Evolutionary conservation across 1,140 invertebrate genomes (phyloP).

Genomic region (Globodera rostochiensis): DNA sequence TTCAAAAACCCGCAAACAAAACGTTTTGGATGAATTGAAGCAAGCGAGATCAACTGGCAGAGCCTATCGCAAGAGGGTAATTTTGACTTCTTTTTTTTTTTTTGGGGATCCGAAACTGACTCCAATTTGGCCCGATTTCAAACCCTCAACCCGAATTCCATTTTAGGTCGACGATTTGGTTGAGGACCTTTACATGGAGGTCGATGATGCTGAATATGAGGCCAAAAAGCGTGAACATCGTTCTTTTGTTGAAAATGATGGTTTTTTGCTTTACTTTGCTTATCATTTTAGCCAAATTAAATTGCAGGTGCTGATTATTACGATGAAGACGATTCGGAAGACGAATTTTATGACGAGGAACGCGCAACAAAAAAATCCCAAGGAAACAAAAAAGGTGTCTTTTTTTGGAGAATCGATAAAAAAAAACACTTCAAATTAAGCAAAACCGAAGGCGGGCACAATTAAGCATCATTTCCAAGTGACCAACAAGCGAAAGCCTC

Average conservation of each 20-base stretch:
- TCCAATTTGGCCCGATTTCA: too few relatives aligned
- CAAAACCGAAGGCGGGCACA: slow-evolving; percentile 32
- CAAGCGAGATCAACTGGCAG: slow-evolving; percentile 22
- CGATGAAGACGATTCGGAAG: slow-evolving; percentile 33
- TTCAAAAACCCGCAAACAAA: slow-evolving; percentile 27
- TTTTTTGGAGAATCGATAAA: not conserved
- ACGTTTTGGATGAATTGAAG: slow-evolving; percentile 31
- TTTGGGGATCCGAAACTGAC: too few relatives aligned
- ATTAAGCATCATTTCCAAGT: slow-evolving; percentile 38
- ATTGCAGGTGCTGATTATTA: slow-evolving; percentile 23
- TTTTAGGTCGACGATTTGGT: slow-evolving; percentile 44
- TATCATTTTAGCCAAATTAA: not conserved
- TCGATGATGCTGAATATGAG: slow-evolving; percentile 45
- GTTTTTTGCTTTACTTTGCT: slow-evolving; percentile 18
- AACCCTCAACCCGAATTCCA: too few relatives aligned
- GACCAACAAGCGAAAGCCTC: slow-evolving; percentile 27
- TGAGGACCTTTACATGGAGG: slow-evolving; percentile 47
- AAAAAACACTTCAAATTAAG: slow-evolving; percentile 32
- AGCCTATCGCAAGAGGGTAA: slow-evolving; percentile 21
- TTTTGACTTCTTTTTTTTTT: not conserved
- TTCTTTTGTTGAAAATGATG: slow-evolving; percentile 45
- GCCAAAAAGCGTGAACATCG: slow-evolving; percentile 26
- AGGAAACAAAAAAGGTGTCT: slow-evolving; percentile 30
- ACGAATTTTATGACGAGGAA: slow-evolving; percentile 26
- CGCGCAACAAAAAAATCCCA: slow-evolving; percentile 35